These are phyloP conservation scores for Drosophila prolongata DNA, from an alignment of 2,888 invertebrate species.

Conservation along the genomic window DNA sequence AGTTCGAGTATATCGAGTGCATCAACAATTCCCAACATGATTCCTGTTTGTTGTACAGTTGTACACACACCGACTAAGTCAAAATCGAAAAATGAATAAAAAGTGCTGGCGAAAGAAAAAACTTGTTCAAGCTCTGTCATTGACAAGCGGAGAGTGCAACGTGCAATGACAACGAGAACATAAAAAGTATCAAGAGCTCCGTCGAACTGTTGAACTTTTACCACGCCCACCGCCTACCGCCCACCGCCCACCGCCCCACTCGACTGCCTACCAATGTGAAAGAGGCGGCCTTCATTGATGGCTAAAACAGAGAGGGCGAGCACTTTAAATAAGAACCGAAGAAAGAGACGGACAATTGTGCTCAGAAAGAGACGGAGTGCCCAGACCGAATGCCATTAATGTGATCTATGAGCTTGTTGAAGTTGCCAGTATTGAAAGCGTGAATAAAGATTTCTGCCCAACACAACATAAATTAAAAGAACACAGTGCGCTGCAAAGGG, in stretches of 20 bases:
- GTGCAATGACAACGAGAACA: conserved; percentile 35
- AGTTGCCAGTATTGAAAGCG: conserved; percentile 49
- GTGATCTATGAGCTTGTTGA: conserved; percentile 44
- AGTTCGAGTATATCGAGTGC: conserved; percentile 24
- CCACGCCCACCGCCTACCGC: conserved; percentile 25
- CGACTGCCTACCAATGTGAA: conserved; percentile 26
- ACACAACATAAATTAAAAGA: conserved; percentile 28
- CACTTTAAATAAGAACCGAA: not conserved
- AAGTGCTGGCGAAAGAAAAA: conserved; percentile 34
- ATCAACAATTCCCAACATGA: conserved; percentile 44
- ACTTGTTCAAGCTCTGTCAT: conserved; percentile 45
- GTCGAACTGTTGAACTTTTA: conserved; percentile 58
- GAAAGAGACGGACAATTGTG: conserved; percentile 7
- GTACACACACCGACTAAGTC: conserved; percentile 36
- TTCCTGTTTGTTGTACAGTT: conserved; percentile 42
- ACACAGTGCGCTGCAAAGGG: conserved; percentile 16
- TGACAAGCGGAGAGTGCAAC: conserved; percentile 44
- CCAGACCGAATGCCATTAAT: conserved; percentile 40
- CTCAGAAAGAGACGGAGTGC: conserved; percentile 14
- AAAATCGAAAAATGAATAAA: conserved; percentile 22
- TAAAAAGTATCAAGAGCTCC: conserved; percentile 53
- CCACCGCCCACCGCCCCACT: conserved; percentile 26
- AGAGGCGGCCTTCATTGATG: conserved; percentile 18
- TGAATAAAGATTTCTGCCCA: conserved; percentile 31
- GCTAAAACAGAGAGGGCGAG: conserved; percentile 13